Base-by-base conservation (phyloP, 1,140 invertebrate genomes). In the Zeugodacus cucurbitae region DNA sequence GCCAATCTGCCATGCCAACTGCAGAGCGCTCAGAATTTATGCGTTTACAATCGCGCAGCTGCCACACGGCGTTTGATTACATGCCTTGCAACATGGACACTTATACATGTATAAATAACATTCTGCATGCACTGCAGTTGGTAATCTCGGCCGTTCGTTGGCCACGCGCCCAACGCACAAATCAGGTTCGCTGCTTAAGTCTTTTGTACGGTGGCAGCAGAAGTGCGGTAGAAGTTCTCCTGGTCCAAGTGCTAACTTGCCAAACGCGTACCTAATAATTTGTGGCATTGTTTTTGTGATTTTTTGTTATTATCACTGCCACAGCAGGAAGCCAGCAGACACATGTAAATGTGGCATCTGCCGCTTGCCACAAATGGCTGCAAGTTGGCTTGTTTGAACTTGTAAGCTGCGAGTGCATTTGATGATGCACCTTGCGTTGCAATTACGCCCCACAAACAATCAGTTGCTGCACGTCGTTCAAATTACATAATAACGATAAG, bases 401-500 rank as follows among this genome's bases (percentile, higher is more conserved):
- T 82, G 74, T 82, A 82, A 48, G 74, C 74, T 82, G n/a, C 20
- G 29, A 41, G 20, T 48, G 74, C 8, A 29, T 14, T 82, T 26
- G 41, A 48, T 26, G n/a, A 48, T 41, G 41, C 74, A 82, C 74
- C 74, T 82, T 82, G 74, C 29, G 74, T 41, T 29, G 74, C 74
- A 44, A 82, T 48, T 26, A 82, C 74, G 74, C 74, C 74, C 37
- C 41, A 82, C 41, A 82, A 82, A 82, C 74, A 82, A 82, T 82
- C 74, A 48, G 74, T 82, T 82, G 74, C 17, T n/a, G 41, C 74
- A 82, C 48, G 74, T 82, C 22, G 41, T n/a, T n/a, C 74, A 82
- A 82, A 82, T 82, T 82, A 82, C 74, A 82, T 48, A 82, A 82
- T 82, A 48, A 48, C 74, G 74, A 82, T 82, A 48, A 82, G 44